These are phyloP conservation scores for Steatocranus sp. DNA, from an alignment of 2,797 vertebrate species.

Conservation along the genomic window DNA sequence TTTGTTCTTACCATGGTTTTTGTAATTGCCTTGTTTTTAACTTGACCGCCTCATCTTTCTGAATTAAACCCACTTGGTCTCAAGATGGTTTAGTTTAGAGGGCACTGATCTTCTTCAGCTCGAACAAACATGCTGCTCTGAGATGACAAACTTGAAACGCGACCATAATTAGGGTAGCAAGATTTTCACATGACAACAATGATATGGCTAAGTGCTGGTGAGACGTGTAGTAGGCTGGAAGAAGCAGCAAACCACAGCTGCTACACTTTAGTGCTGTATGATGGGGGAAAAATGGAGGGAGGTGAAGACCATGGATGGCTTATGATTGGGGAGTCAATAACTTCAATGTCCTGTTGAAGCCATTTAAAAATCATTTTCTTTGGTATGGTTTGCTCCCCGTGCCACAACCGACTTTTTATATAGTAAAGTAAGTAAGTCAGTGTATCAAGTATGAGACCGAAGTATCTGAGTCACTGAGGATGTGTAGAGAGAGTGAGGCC, in stretches of 20 bases:
- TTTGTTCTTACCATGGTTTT: not conserved
- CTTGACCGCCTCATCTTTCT: not conserved
- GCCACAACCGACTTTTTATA: not conserved
- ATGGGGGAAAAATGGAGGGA: not conserved
- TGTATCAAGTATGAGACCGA: slow-evolving; percentile 7
- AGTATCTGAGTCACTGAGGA: not conserved
- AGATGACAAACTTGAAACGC: slow-evolving; percentile 8
- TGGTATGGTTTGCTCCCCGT: not conserved
- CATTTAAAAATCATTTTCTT: slow-evolving; percentile 19
- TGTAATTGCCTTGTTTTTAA: not conserved
- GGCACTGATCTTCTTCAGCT: not conserved
- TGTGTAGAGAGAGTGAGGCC: not conserved
- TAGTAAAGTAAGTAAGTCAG: not conserved
- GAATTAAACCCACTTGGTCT: not conserved
- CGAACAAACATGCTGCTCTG: not conserved
- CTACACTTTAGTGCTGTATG: slow-evolving; percentile 16
- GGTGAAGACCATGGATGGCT: not conserved
- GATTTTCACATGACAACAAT: slow-evolving; percentile 31
- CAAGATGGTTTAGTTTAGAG: not conserved
- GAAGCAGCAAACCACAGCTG: slow-evolving; percentile 34
- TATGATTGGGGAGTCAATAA: slow-evolving; percentile 1
- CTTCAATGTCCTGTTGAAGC: slow-evolving; percentile 8
- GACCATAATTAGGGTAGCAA: slow-evolving; percentile 5
- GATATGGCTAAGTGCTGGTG: slow-evolving; percentile 5
- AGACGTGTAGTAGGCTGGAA: not conserved